Evolutionary conservation across 2,113 vertebrate genomes (phyloP), one percentile per base, ranked within the genome.

Genomic region (Proterorhinus semilunaris): DNA sequence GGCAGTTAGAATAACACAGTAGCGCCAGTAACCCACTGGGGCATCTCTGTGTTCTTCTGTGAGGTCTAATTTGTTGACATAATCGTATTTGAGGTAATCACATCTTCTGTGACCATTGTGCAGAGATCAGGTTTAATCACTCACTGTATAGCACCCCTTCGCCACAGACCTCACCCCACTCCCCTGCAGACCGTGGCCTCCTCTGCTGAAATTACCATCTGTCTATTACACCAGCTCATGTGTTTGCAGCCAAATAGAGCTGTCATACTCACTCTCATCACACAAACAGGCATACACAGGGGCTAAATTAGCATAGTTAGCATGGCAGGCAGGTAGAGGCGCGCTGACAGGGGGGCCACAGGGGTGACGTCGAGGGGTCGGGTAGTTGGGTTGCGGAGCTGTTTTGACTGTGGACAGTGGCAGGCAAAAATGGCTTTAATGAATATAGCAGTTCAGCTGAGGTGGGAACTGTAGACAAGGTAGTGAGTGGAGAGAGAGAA

Each of bases 231-330:
- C 52, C 50, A 15, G 17, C 52, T 54, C 52, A 17, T 10, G 52
- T 17, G 17, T 16, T 54, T 16, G 52, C 52, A 17, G 17, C n/a
- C 52, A 55, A 55, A 55, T 55, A 27, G 53, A 55, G 17, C 53
- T 55, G 53, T 55, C 53, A 55, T 21, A 6, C 10, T 10, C 17
- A 27, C 17, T 55, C 52, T 55, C 53, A 11, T 55, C 53, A 55
- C 53, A 10, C 2, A 27, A 17, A 17, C 52, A 53, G 6, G 13
- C 52, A 9, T 16, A 15, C 2, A 21, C 52, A 21, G n/a, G 52
- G 52, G 53, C 17, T 6, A 5, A 55, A 27, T 55, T 55, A 55
- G 53, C 53, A 55, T 55, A 55, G 53, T 55, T 55, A 55, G 53
- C 53, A 55, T 27, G 53, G 53, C 53, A 21, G 50, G 53, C 53